These are phyloP conservation scores for Ceyx margarethae DNA, from an alignment of 2,113 vertebrate genomes.

Conservation along the genomic window DNA sequence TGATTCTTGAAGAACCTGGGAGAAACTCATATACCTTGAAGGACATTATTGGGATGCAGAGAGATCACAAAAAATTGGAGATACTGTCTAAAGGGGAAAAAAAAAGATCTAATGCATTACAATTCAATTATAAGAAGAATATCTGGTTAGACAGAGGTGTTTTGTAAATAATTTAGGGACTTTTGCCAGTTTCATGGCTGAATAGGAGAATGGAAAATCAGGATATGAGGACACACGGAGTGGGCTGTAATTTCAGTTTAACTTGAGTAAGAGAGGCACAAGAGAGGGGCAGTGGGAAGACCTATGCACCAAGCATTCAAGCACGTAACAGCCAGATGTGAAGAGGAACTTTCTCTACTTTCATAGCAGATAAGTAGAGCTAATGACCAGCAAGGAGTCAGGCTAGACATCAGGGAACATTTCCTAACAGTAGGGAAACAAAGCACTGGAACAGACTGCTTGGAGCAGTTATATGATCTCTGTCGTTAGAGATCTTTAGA, in stretches of 20 bases:
- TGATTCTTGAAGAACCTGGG: neutral
- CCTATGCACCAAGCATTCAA: neutral
- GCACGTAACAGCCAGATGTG: neutral
- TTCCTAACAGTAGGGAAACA: neutral
- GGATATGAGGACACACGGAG: neutral
- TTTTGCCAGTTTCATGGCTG: neutral
- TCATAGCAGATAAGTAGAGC: neutral
- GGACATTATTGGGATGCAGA: neutral
- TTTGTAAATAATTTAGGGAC: neutral
- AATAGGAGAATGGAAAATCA: neutral
- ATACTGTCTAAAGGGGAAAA: neutral
- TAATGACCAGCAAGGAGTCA: constrained; percentile 10
- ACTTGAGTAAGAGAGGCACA: neutral
- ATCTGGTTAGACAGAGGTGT: neutral
- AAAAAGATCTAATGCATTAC: neutral
- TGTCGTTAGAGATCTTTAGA: constrained; percentile 10
- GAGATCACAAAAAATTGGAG: neutral
- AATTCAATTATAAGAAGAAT: neutral
- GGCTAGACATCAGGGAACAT: neutral
- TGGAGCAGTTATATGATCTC: constrained; percentile 11
- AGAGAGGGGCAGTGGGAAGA: neutral
- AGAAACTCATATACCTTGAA: neutral
- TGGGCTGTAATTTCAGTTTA: neutral
- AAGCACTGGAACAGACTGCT: neutral
- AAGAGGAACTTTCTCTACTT: neutral